Percentiles rank a stretch among this genome's conserved stretches.
phyloP scores from a whole-genome alignment of 2,797 vertebrate species.

The Sebastes elongatus region DNA sequence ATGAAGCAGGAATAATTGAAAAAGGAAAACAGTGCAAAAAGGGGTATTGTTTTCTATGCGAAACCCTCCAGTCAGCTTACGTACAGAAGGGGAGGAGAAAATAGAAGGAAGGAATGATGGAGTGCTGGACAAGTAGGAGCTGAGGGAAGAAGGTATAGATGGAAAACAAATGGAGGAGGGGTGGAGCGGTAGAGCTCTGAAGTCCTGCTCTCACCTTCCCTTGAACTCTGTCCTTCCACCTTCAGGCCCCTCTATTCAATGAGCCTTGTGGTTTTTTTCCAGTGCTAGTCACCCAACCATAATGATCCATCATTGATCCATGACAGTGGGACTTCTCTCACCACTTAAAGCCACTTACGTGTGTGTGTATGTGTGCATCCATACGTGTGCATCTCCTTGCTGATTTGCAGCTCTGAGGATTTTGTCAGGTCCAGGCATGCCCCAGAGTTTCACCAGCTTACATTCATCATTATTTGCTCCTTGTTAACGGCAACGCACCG shows the following conservation, averaged over 20 bases:
- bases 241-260: constrained; percentile 37
- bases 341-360: constrained; percentile 47
- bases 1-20: constrained; percentile 40
- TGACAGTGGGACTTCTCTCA: constrained; percentile 47
- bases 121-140: background rate
- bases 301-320: constrained; percentile 63
- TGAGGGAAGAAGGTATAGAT: background rate
- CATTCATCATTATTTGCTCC: constrained; percentile 41
- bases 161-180: constrained; percentile 8
- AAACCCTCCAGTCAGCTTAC: constrained; percentile 9
- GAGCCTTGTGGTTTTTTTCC: constrained; percentile 43
- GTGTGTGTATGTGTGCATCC: constrained; percentile 13
- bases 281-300: constrained; percentile 43
- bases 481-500: constrained; percentile 6
- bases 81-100: background rate
- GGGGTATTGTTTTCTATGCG: background rate
- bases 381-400: background rate
- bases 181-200: background rate
- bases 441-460: constrained; percentile 28
- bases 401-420: constrained; percentile 26
- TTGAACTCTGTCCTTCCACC: constrained; percentile 61
- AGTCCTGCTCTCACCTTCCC: constrained; percentile 51
- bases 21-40: constrained; percentile 14
- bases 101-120: background rate
- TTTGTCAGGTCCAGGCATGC: constrained; percentile 48